phyloP scores from a whole-genome alignment of 2,888 invertebrate genomes.

The Rutpela maculata region DNA sequence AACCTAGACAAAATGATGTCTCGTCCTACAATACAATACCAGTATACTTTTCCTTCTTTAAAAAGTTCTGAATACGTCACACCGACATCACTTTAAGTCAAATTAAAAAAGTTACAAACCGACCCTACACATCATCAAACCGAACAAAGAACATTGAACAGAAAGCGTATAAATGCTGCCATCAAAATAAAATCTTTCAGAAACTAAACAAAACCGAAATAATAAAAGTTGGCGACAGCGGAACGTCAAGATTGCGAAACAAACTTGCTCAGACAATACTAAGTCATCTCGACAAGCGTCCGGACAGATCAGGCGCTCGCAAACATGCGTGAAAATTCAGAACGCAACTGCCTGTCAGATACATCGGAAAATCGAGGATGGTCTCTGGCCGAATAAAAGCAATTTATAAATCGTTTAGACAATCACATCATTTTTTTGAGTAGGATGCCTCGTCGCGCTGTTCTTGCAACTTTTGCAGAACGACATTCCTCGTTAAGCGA shows the following conservation, averaged over 20 bases:
- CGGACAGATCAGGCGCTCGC: slow-evolving; percentile 62
- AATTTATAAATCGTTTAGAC: slow-evolving; percentile 4
- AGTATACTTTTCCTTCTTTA: too few species aligned
- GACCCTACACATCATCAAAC: background rate
- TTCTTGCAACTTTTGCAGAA: background rate
- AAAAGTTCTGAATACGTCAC: background rate
- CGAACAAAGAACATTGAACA: background rate
- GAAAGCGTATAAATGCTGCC: slow-evolving; percentile 25
- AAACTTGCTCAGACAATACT: slow-evolving; percentile 57
- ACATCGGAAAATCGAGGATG: slow-evolving; percentile 47
- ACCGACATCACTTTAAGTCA: background rate
- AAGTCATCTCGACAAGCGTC: slow-evolving; percentile 63
- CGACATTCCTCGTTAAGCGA: background rate
- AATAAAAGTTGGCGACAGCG: slow-evolving; percentile 39
- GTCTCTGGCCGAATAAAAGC: slow-evolving; percentile 21
- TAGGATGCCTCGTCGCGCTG: background rate
- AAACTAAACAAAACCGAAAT: slow-evolving; percentile 24
- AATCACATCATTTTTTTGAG: background rate
- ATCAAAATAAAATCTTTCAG: slow-evolving; percentile 24
- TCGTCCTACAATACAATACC: too few species aligned
- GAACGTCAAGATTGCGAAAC: slow-evolving; percentile 52
- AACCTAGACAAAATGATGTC: too few species aligned
- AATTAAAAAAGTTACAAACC: slow-evolving; percentile 15
- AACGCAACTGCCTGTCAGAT: slow-evolving; percentile 52
- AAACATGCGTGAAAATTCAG: slow-evolving; percentile 65